A percentile compares a stretch with the other conserved stretches of the same genome.
These are phyloP conservation scores for Eulacestoma nigropectus DNA, from an alignment of 2,113 vertebrate species.

Conservation along the genomic window DNA sequence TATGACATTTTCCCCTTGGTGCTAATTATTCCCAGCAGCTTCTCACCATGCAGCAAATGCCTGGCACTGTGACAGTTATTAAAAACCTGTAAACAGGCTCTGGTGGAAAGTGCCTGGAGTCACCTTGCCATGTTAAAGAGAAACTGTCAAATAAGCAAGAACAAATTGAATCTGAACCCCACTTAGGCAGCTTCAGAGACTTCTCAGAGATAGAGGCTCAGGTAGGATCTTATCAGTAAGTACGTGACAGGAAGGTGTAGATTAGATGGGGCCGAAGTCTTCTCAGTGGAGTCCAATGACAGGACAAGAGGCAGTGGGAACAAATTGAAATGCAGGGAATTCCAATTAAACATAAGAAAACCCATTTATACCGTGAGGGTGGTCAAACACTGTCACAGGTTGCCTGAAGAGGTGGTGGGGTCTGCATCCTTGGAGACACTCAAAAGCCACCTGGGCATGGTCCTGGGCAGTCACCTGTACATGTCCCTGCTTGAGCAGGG, in stretches of 20 bases:
- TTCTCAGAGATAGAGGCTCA: not conserved
- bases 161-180: not conserved
- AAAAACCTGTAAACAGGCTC: slow-evolving; percentile 13
- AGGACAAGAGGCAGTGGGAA: not conserved
- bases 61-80: not conserved
- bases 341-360: not conserved
- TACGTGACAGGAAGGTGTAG: not conserved
- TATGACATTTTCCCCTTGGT: not conserved
- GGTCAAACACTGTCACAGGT: not conserved
- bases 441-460: not conserved
- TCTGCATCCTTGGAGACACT: not conserved
- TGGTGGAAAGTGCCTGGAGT: not conserved
- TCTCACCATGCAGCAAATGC: not conserved
- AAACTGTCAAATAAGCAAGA: not conserved
- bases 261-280: not conserved
- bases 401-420: not conserved
- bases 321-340: not conserved
- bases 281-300: not conserved
- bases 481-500: not conserved
- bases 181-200: not conserved
- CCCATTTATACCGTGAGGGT: not conserved
- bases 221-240: not conserved
- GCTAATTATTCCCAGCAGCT: slow-evolving; percentile 17
- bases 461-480: not conserved
- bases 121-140: not conserved